Percentiles rank a stretch among this genome's conserved stretches.
phyloP scores from a whole-genome alignment of 2,113 vertebrate genomes.

The Hyperoodon ampullatus region DNA sequence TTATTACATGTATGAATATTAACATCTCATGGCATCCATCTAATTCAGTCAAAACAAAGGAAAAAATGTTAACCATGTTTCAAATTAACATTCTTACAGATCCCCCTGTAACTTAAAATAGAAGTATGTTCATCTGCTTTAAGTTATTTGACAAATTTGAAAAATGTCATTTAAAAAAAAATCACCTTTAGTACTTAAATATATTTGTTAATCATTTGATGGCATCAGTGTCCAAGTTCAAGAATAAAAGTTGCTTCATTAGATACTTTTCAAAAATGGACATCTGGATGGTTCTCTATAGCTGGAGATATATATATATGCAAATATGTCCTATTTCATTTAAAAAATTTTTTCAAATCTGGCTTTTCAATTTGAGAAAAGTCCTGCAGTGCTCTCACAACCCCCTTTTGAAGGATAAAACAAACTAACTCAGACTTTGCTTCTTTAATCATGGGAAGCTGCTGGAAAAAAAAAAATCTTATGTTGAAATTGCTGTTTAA shows the following conservation, averaged over 20 bases:
- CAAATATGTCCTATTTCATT: constrained; percentile 70
- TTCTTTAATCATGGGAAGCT: constrained; percentile 73
- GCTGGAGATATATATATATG: constrained; percentile 61
- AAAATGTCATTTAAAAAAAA: constrained; percentile 77
- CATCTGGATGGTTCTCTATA: constrained; percentile 58
- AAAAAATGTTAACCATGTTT: constrained; percentile 86
- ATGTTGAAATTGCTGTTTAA: constrained; percentile 71
- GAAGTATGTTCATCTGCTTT: constrained; percentile 81
- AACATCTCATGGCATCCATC: constrained; percentile 89
- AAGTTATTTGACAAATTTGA: constrained; percentile 77
- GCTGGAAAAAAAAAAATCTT: constrained; percentile 74
- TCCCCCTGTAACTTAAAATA: constrained; percentile 81
- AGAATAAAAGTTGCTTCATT: constrained; percentile 79
- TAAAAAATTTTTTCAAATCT: constrained; percentile 59
- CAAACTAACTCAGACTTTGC: constrained; percentile 73
- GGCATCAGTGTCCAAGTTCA: constrained; percentile 82
- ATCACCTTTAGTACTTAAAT: constrained; percentile 81
- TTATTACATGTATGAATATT: constrained; percentile 89
- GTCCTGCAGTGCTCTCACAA: constrained; percentile 64
- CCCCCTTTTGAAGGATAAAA: constrained; percentile 73
- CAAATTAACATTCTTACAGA: constrained; percentile 86
- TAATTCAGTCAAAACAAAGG: constrained; percentile 87
- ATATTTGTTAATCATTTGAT: constrained; percentile 80
- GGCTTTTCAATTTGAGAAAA: constrained; percentile 75
- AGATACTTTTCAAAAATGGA: constrained; percentile 69